Percentiles rank a stretch among this genome's conserved stretches.
These are phyloP conservation scores for Etheostoma spectabile DNA, from an alignment of 2,113 vertebrate species.

Conservation along the genomic window DNA sequence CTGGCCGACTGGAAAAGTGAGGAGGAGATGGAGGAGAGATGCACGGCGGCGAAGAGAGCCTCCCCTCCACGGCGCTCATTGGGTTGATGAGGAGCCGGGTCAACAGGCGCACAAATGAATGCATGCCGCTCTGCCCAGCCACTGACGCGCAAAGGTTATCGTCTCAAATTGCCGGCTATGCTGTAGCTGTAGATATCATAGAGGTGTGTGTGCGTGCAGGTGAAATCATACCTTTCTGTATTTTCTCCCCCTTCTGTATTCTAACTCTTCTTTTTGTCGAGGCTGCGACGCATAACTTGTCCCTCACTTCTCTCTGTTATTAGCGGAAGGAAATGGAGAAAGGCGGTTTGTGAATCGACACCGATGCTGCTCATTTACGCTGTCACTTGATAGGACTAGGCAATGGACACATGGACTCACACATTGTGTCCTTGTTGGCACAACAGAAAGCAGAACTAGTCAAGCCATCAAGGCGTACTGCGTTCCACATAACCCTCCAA, in stretches of 20 bases:
- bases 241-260: background rate
- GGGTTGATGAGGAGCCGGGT: constrained; percentile 94
- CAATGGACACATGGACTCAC: constrained; percentile 38
- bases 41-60: constrained; percentile 85
- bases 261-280: background rate
- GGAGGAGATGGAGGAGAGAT: constrained; percentile 83
- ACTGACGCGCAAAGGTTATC: constrained; percentile 69
- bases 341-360: constrained; percentile 21
- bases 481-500: background rate
- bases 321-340: constrained; percentile 32
- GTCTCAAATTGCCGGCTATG: constrained; percentile 31
- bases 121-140: constrained; percentile 72
- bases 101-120: constrained; percentile 89
- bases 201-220: constrained; percentile 23
- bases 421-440: background rate
- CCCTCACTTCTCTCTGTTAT: constrained; percentile 22
- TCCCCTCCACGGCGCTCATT: constrained; percentile 93
- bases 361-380: constrained; percentile 55
- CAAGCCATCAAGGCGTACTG: background rate
- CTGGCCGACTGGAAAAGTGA: constrained; percentile 91
- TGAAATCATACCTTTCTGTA: constrained; percentile 8
- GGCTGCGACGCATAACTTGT: constrained; percentile 32
- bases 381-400: constrained; percentile 56
- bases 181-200: constrained; percentile 3
- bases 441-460: background rate